phyloP scores from a whole-genome alignment of 2,113 vertebrate species.

The Tichodroma muraria region DNA sequence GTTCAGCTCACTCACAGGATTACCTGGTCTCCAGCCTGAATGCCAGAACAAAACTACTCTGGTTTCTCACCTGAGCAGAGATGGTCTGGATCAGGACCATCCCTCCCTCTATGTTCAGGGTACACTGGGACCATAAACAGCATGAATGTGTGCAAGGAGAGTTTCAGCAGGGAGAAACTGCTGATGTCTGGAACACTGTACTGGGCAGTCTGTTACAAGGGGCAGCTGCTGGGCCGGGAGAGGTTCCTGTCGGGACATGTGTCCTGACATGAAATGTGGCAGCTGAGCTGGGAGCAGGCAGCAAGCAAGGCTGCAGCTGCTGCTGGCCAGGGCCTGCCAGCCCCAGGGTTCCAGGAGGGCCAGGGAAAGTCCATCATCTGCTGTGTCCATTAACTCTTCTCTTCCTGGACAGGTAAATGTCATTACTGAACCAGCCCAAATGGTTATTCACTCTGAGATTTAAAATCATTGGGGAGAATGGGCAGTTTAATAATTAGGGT shows the following conservation, averaged over 20 bases:
- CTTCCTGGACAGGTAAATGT: not conserved
- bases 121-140: not conserved
- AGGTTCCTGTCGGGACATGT: not conserved
- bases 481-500: not conserved
- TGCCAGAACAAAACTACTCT: not conserved
- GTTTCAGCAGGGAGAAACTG: not conserved
- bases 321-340: not conserved
- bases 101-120: not conserved
- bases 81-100: not conserved
- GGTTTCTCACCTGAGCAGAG: not conserved
- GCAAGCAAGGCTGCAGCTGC: not conserved
- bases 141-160: not conserved
- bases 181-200: not conserved
- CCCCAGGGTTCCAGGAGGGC: not conserved
- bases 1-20: not conserved
- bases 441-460: not conserved
- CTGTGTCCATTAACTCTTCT: slow-evolving; percentile 4
- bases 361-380: not conserved
- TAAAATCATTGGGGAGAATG: not conserved
- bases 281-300: slow-evolving; percentile 45
- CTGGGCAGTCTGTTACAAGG: not conserved
- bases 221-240: slow-evolving; percentile 47
- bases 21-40: not conserved
- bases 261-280: not conserved
- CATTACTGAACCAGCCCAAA: not conserved